Evolutionary conservation across 2,797 vertebrate genomes (phyloP).

Genomic region (Enteromius thamalakanensis): DNA sequence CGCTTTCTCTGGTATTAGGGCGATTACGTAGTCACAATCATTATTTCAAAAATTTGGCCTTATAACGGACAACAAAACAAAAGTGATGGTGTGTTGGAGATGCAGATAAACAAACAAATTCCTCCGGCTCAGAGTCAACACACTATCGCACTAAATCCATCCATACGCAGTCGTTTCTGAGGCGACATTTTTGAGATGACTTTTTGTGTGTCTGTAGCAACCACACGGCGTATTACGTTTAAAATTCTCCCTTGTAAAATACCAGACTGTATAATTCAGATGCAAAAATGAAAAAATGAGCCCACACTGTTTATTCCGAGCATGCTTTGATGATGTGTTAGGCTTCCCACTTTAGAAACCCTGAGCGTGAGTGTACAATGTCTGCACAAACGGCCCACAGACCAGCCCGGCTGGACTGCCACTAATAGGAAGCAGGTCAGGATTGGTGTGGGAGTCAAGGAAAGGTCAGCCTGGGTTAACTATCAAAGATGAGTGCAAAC

Average conservation of each 20-base stretch:
- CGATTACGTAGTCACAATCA: slow-evolving; percentile 27
- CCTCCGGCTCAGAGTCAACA: slow-evolving; percentile 12
- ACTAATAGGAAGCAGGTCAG: slow-evolving; percentile 83
- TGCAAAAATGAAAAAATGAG: slow-evolving; percentile 25
- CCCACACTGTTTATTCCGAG: slow-evolving; percentile 31
- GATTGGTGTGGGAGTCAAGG: slow-evolving; percentile 76
- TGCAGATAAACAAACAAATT: slow-evolving; percentile 48
- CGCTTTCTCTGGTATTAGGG: slow-evolving; percentile 22
- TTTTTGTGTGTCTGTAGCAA: slow-evolving; percentile 26
- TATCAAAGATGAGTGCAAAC: slow-evolving; percentile 87
- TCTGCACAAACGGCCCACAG: slow-evolving; percentile 55
- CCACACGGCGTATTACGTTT: slow-evolving; percentile 9
- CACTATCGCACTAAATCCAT: slow-evolving; percentile 28
- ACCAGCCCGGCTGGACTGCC: slow-evolving; percentile 68
- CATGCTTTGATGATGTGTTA: slow-evolving; percentile 47
- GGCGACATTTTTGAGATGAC: slow-evolving; percentile 37
- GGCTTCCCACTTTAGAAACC: slow-evolving; percentile 43
- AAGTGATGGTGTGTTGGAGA: slow-evolving; percentile 43
- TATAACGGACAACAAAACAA: slow-evolving; percentile 24
- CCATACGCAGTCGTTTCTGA: slow-evolving; percentile 16
- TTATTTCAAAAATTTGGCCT: slow-evolving; percentile 45
- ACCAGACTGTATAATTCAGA: slow-evolving; percentile 29
- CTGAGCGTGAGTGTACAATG: slow-evolving; percentile 2
- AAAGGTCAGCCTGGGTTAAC: slow-evolving; percentile 79
- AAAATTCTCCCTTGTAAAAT: slow-evolving; percentile 41